Evolutionary conservation across 2,888 invertebrate species (phyloP), one percentile per base, ranked within the genome.

Genomic region (Saturnia japonica): DNA sequence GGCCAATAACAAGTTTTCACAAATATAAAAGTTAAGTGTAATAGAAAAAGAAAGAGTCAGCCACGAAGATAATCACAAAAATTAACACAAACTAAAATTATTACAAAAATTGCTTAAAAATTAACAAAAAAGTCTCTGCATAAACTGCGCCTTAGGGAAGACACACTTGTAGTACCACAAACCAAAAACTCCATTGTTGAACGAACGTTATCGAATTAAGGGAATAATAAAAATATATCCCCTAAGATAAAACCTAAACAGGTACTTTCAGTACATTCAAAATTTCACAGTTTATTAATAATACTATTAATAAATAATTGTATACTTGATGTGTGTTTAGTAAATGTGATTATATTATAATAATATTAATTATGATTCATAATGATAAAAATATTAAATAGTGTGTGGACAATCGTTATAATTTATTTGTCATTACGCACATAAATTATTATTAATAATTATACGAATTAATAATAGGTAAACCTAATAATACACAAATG

Each of bases 381-480:
- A 72, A 72, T 69, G 73, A 73, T 70, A 74, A 74, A 76, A 67
- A 73, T 71, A 75, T 75, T 68, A 74, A 80, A 74, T 77, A 77
- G 67, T 76, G 22, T 77, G 82, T 82, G 84, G 76, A 85, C 79
- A 79, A 86, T 34, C 34, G 34, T 34, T 34, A 80, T n/a, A n/a
- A n/a, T n/a, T n/a, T n/a, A n/a, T n/a, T n/a, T n/a, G n/a, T 85
- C 88, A 88, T 87, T 83, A 85, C 91, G 91, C 91, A 91, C 91
- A 91, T 87, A 79, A 82, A 74, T 72, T 77, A 81, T 76, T 80
- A 81, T 82, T 80, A 80, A 54, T 80, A 80, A 79, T 75, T 76
- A 87, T 91, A 91, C 91, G 90, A 91, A 91, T 90, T 91, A 91
- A 82, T 82, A 80, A 76, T 88, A 90, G 88, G 84, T 51, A 51